Base-by-base conservation (phyloP, 2,113 vertebrate species). In the Chrysochloris asiatica region DNA sequence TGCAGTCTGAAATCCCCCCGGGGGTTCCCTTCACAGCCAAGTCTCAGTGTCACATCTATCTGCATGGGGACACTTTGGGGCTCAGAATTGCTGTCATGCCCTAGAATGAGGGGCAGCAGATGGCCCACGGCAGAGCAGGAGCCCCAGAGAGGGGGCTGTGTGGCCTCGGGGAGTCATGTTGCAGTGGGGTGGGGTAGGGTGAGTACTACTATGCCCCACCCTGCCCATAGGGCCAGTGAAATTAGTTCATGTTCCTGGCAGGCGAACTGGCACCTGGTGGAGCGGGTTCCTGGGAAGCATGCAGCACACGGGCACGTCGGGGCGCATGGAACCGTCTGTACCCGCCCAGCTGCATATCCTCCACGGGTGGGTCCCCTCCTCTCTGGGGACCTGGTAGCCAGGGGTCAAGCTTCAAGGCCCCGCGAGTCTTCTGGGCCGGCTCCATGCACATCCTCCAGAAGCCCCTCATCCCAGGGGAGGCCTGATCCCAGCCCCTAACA, bases 171-270 rank as follows among this genome's bases (percentile, higher is more conserved):
- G 47, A 84, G 90, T 93, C 88, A 22, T 11, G 2, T 85, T 0
- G 21, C 83, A 61, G 50, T 80, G 75, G 87, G 92, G n/a, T n/a
- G n/a, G n/a, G n/a, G n/a, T n/a, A 78, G 67, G 83, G 86, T 16
- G 16, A 93, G 77, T 22, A 8, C 8, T 1, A 24, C 83, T 52
- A 8, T 0, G 28, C 6, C 93, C 93, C 36, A 28, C 90, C 94
- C 78, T 79, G 84, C 92, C 82, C 0, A 11, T 17, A 61, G 50
- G 45, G 89, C n/a, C 67, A 69, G 45, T 1, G 4, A 36, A 33
- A 61, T 95, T 95, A 95, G 94, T 65, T 95, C 92, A 94, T 63
- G 76, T 33, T 67, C 59, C 72, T 79, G 83, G 96, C 86, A 73
- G 48, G 19, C 6, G 0, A 9, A 33, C 63, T 6, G 1, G 77